A percentile compares a stretch with the other conserved stretches of the same genome.
phyloP scores from a whole-genome alignment of 2,888 invertebrate species.

The Pegoplata infirma region DNA sequence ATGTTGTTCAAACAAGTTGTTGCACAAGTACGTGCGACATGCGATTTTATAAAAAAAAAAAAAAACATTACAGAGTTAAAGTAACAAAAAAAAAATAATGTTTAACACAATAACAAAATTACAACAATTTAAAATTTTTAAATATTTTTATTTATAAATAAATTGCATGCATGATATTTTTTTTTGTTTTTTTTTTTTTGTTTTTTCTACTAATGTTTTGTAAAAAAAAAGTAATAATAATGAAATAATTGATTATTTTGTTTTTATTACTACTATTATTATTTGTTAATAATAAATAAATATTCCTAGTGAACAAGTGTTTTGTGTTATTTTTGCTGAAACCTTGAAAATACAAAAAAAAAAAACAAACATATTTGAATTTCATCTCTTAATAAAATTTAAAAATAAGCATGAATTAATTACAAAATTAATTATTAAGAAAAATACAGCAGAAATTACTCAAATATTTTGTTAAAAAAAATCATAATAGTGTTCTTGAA shows the following conservation, averaged over 20 bases:
- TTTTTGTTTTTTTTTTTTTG: background rate
- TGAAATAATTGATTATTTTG: slow-evolving; percentile 41
- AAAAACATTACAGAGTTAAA: slow-evolving; percentile 15
- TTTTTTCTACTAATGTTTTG: background rate
- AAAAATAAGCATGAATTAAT: background rate
- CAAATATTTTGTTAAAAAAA: background rate
- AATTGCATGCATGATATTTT: slow-evolving; percentile 45
- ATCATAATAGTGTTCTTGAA: too few relatives aligned
- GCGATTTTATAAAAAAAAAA: slow-evolving; percentile 45
- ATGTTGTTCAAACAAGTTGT: slow-evolving; percentile 42
- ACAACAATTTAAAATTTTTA: slow-evolving; percentile 7
- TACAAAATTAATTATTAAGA: background rate
- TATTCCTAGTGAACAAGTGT: slow-evolving; percentile 49
- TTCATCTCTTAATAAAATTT: background rate
- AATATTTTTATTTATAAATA: slow-evolving; percentile 26
- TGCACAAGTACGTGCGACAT: slow-evolving; percentile 62
- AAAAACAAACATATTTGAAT: background rate
- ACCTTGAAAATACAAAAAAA: slow-evolving; percentile 19
- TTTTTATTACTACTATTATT: slow-evolving; percentile 12
- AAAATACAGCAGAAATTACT: too few relatives aligned
- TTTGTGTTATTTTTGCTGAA: background rate
- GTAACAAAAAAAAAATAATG: slow-evolving; percentile 5
- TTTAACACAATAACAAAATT: slow-evolving; percentile 10
- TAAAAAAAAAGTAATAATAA: slow-evolving; percentile 1
- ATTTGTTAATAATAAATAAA: slow-evolving; percentile 49